Conservation (phyloP, 92 coral and sea anemone genomes). For the Parazoanthus swiftii region DNA sequence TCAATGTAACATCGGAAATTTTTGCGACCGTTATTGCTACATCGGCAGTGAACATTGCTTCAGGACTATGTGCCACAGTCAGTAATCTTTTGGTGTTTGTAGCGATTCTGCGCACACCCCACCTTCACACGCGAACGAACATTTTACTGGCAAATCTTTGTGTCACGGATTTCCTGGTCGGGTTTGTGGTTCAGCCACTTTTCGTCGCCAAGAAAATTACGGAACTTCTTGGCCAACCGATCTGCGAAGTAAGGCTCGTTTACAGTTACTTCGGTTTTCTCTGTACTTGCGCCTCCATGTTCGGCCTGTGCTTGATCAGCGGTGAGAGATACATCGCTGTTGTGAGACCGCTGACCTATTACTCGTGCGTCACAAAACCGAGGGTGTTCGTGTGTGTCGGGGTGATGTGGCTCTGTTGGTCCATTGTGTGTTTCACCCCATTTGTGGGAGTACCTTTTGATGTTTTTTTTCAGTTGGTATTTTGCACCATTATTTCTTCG, state of each 20-base stretch:
- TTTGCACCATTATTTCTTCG: constrained; percentile 15
- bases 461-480: constrained; percentile 30
- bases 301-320: constrained; percentile 52
- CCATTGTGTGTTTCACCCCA: constrained; percentile 31
- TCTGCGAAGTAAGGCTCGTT: constrained; percentile 43
- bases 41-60: constrained; percentile 34
- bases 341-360: constrained; percentile 46
- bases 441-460: constrained; percentile 38
- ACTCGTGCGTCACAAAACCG: constrained; percentile 32
- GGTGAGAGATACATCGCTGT: constrained; percentile 54
- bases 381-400: constrained; percentile 33
- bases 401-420: constrained; percentile 40
- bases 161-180: constrained; percentile 50
- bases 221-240: constrained; percentile 44
- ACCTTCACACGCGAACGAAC: constrained; percentile 34
- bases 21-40: constrained; percentile 38
- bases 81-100: constrained; percentile 43
- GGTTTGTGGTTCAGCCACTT: constrained; percentile 41
- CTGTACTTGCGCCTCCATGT: constrained; percentile 44
- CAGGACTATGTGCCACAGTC: constrained; percentile 29
- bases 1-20: constrained; percentile 29
- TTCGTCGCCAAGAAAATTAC: constrained; percentile 45
- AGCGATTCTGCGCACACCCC: constrained; percentile 31
- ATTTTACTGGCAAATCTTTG: constrained; percentile 41
- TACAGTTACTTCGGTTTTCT: constrained; percentile 49